Evolutionary conservation across 2,797 vertebrate species (phyloP).

Genomic region (Macroramphosus scolopax): DNA sequence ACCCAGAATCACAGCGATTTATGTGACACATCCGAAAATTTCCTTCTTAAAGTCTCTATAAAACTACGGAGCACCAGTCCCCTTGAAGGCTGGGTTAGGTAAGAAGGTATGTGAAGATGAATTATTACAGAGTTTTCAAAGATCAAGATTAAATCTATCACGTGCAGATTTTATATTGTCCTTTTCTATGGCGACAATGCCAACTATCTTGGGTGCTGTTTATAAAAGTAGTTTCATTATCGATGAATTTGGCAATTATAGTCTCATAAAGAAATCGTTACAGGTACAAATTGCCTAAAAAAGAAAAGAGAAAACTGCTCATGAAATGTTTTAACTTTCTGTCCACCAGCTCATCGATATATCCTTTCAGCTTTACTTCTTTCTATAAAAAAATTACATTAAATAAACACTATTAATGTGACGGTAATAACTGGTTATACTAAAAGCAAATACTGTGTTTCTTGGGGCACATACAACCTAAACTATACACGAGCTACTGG

Average conservation of each 20-base stretch:
- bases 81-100: neutral
- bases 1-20: conserved; percentile 26
- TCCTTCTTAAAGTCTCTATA: conserved; percentile 2
- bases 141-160: neutral
- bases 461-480: conserved; percentile 19
- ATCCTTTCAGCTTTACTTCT: neutral
- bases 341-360: neutral
- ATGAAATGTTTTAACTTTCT: neutral
- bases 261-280: neutral
- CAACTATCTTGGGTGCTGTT: too few species aligned
- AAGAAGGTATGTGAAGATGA: neutral
- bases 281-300: too few species aligned
- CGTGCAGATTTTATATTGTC: too few species aligned
- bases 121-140: conserved; percentile 2
- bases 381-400: neutral
- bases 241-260: neutral
- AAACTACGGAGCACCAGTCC: conserved; percentile 10
- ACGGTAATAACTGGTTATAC: conserved; percentile 18
- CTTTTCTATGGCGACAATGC: too few species aligned
- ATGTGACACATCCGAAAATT: conserved; percentile 29
- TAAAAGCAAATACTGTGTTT: conserved; percentile 9
- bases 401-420: conserved; percentile 16
- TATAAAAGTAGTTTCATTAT: neutral
- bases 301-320: too few species aligned
- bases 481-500: conserved; percentile 51